A percentile compares a stretch with the other conserved stretches of the same genome.
Evolutionary conservation across 2,888 invertebrate species (phyloP).

Genomic region (Callosobruchus maculatus): DNA sequence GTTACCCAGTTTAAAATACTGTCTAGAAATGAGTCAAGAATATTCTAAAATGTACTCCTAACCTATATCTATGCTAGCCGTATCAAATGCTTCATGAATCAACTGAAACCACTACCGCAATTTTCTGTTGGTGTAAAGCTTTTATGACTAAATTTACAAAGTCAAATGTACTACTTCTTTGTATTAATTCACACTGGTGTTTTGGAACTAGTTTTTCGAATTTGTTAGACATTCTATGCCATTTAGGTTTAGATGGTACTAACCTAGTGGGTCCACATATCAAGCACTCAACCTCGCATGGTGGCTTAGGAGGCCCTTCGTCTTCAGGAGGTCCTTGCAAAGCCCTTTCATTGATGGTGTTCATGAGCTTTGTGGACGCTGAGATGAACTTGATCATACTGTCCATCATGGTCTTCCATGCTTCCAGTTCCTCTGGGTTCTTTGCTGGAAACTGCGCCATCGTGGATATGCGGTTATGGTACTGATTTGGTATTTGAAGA

Average conservation of each 20-base stretch:
- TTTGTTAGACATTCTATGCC: too few relatives aligned
- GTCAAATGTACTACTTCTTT: too few relatives aligned
- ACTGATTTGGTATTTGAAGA: background rate
- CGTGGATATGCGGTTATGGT: background rate
- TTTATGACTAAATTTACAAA: too few relatives aligned
- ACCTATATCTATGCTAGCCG: too few relatives aligned
- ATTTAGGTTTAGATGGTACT: background rate
- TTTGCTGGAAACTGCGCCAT: background rate
- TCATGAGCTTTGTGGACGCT: slow-evolving; percentile 27
- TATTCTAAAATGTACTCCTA: too few relatives aligned
- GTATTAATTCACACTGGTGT: too few relatives aligned
- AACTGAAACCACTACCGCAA: too few relatives aligned
- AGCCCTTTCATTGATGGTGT: slow-evolving; percentile 20
- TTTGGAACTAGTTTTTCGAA: too few relatives aligned
- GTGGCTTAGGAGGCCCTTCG: background rate
- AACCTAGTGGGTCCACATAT: background rate
- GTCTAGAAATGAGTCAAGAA: too few relatives aligned
- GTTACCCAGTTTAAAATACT: too few relatives aligned
- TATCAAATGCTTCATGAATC: too few relatives aligned
- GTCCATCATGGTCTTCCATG: slow-evolving; percentile 31
- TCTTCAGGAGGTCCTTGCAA: background rate
- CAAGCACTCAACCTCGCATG: background rate
- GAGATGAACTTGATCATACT: slow-evolving; percentile 30
- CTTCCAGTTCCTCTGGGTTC: slow-evolving; percentile 23
- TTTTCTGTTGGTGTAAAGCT: too few relatives aligned